phyloP scores from a whole-genome alignment of 2,888 invertebrate genomes.

The Villa cingulata region DNA sequence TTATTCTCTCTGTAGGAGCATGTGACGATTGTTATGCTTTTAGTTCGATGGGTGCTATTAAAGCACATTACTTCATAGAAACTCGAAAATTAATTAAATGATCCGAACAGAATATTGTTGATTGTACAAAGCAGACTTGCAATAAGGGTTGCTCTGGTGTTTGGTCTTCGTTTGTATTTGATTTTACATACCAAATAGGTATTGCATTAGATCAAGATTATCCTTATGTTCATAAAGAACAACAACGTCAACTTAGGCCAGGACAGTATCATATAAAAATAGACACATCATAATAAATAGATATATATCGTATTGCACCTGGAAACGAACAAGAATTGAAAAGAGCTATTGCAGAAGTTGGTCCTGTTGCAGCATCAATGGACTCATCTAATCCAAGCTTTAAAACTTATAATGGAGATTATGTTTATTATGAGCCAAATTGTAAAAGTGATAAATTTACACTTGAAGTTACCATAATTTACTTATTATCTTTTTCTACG shows the following conservation, averaged over 20 bases:
- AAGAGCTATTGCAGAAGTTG: constrained; percentile 59
- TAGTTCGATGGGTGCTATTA: neutral
- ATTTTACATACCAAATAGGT: neutral
- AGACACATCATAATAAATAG: no score
- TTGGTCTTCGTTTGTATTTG: neutral
- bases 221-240: neutral
- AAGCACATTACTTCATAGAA: neutral
- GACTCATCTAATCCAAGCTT: constrained; percentile 65
- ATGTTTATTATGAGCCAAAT: constrained; percentile 59
- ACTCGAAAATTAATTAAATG: no score
- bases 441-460: constrained; percentile 39
- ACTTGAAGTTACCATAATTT: no score
- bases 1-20: neutral
- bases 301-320: neutral
- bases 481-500: no score
- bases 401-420: constrained; percentile 63
- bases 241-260: neutral
- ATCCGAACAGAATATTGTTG: neutral
- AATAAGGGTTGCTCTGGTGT: neutral
- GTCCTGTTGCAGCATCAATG: constrained; percentile 72
- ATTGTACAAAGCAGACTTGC: neutral
- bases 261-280: neutral
- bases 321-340: constrained; percentile 55
- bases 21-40: neutral
- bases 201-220: neutral